phyloP scores from a whole-genome alignment of 2,113 vertebrate species.

The Tenebrosternarchus preto region DNA sequence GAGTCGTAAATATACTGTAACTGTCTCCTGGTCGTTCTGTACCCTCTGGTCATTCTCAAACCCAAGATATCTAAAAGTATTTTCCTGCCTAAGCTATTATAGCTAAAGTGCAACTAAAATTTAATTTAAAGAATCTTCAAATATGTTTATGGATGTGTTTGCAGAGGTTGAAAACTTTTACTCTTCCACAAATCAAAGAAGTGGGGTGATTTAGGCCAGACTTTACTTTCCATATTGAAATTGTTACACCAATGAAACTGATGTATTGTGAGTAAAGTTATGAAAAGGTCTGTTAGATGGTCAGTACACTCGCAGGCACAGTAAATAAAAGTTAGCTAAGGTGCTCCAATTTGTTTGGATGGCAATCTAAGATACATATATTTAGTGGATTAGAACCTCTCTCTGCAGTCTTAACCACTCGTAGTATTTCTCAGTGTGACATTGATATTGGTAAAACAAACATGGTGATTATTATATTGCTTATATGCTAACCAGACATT shows the following conservation, averaged over 20 bases:
- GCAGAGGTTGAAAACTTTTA: neutral
- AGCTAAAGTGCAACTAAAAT: neutral
- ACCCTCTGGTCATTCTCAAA: neutral
- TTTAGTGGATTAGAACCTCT: neutral
- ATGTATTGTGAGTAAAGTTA: neutral
- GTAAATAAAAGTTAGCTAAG: conserved; percentile 7
- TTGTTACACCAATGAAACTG: neutral
- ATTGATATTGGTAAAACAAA: conserved; percentile 9
- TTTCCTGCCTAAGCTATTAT: neutral
- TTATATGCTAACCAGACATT: conserved; percentile 16
- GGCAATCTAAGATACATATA: neutral
- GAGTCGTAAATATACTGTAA: conserved; percentile 1
- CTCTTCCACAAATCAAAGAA: neutral
- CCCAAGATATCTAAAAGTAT: neutral
- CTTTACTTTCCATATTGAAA: neutral
- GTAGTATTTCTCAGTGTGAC: neutral
- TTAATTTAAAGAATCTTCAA: neutral
- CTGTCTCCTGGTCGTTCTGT: neutral
- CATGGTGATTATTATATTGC: neutral
- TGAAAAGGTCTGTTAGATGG: neutral
- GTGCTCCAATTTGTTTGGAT: neutral
- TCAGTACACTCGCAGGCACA: neutral
- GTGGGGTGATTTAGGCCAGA: neutral
- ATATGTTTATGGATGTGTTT: neutral
- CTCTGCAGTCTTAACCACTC: neutral